Evolutionary conservation across 2,113 vertebrate species (phyloP).

Genomic region (Coptodon bakossiorum): DNA sequence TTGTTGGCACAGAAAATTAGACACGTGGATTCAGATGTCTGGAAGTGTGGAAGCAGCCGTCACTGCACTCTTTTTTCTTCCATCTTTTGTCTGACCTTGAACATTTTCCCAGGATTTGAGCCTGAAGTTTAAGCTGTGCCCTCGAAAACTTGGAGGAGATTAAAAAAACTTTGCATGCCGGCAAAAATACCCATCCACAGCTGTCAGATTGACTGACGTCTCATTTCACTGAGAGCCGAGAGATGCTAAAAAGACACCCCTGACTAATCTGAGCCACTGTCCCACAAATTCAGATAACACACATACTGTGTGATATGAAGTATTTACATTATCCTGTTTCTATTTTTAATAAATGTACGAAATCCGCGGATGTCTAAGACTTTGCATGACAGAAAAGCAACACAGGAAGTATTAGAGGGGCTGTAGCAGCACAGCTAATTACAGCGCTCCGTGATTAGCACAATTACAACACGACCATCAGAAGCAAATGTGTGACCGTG

Average conservation of each 20-base stretch:
- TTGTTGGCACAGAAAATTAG: not conserved
- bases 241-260: not conserved
- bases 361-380: conserved; percentile 10
- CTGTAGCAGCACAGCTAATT: not conserved
- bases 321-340: conserved; percentile 20
- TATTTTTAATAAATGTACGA: conserved; percentile 33
- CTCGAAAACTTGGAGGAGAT: conserved; percentile 19
- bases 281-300: not conserved
- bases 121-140: not conserved
- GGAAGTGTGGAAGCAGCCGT: not conserved
- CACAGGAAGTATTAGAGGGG: not conserved
- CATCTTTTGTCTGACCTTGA: not conserved
- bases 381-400: conserved; percentile 1
- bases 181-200: not conserved
- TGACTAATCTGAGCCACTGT: not conserved
- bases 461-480: not conserved
- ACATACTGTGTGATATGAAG: not conserved
- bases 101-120: not conserved
- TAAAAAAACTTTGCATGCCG: conserved; percentile 7
- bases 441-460: not conserved
- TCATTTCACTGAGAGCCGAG: conserved; percentile 9
- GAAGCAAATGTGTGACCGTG: not conserved
- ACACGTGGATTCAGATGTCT: not conserved
- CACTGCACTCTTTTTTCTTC: not conserved
- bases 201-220: conserved; percentile 12